Base-by-base conservation (phyloP, 2,113 vertebrate genomes). In the Patagioenas fasciata region DNA sequence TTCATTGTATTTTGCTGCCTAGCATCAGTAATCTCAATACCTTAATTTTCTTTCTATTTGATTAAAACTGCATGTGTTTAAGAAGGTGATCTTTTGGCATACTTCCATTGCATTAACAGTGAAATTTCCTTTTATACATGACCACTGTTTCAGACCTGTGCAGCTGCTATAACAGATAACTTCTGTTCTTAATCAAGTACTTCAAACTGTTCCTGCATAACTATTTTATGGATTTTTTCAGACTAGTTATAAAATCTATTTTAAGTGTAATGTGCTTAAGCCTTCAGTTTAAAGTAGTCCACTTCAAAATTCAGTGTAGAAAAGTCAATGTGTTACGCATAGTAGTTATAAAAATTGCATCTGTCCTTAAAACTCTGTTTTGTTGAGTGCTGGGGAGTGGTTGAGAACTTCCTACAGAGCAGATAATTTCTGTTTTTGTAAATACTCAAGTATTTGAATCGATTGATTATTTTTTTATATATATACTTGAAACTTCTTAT, bases 31-130 rank as follows among this genome's bases (percentile, higher is more conserved):
- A 98, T 98, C 97, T 96, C 96, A 97, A 95, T 97, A 97, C 94
- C 88, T 97, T 97, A 94, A 96, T 97, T 97, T 97, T 95, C 95
- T 97, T 97, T 98, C 96, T 97, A 96, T 97, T 98, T 97, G 95
- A 96, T 96, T 97, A 79, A 97, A 98, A 94, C 47, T 98, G 98
- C 98, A 98, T 98, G 98, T 98, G 95, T 98, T 91, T 97, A 97
- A 97, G 97, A 97, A 93, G 96, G 38, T 98, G 95, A 97, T 97
- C 96, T 98, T 97, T 96, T 98, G 96, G 98, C 97, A 98, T 97
- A 98, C 97, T 98, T 98, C 96, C 98, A 97, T 97, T 98, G 98
- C 97, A 97, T 98, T 98, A 98, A 98, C 98, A 98, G 98, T 98
- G 96, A 98, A 70, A 98, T 97, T 98, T 98, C 96, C 96, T 98